A percentile compares a stretch with the other conserved stretches of the same genome.
These are phyloP conservation scores for Agapornis roseicollis DNA, from an alignment of 2,113 vertebrate species.

Conservation along the genomic window DNA sequence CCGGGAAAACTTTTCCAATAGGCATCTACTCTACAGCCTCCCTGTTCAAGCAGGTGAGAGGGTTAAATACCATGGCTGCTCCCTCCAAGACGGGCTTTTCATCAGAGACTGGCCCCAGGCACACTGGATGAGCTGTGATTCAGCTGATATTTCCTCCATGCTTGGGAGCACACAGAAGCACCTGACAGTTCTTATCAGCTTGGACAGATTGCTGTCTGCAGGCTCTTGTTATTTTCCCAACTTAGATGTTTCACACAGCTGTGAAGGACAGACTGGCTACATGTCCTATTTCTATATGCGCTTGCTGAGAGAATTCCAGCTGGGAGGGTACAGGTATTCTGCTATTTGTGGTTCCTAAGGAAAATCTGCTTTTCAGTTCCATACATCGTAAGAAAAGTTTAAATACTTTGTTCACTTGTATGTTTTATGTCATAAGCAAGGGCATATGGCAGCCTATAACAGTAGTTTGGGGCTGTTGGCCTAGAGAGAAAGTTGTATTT, in stretches of 20 bases:
- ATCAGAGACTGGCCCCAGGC: background rate
- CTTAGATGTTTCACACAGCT: background rate
- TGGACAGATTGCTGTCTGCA: background rate
- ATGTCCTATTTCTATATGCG: background rate
- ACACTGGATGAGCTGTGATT: background rate
- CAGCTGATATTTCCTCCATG: background rate
- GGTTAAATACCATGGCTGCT: background rate
- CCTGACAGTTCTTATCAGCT: background rate
- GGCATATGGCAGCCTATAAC: background rate
- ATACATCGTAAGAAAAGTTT: background rate
- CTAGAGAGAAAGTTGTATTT: background rate
- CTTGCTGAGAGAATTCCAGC: background rate
- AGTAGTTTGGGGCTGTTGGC: background rate
- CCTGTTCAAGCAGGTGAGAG: background rate
- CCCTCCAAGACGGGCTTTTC: background rate
- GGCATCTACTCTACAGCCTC: fast-evolving
- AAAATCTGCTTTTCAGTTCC: background rate
- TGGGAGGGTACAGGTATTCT: background rate
- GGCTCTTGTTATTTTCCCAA: background rate
- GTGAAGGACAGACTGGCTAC: background rate
- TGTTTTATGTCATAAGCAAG: background rate
- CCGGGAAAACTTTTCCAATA: background rate
- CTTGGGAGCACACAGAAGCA: background rate
- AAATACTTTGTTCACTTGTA: background rate
- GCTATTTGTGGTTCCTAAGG: background rate